phyloP scores from a whole-genome alignment of 1,140 invertebrate species.

The Lordiphosa mommai region DNA sequence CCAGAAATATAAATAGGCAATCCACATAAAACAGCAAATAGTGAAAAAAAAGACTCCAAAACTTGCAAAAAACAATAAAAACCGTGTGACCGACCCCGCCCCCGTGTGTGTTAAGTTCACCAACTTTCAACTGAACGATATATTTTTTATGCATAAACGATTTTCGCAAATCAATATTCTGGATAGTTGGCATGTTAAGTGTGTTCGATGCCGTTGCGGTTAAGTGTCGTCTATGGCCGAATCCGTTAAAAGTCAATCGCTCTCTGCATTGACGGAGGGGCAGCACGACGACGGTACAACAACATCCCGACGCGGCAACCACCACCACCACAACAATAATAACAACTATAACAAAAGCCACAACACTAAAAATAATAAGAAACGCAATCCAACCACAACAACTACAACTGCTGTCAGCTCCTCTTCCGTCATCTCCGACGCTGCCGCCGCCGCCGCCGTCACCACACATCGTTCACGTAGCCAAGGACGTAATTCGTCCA shows the following conservation, averaged over 20 bases:
- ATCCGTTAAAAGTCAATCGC: slow-evolving; percentile 80
- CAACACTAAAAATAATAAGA: slow-evolving; percentile 22
- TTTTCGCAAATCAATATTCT: slow-evolving; percentile 43
- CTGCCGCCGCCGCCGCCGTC: slow-evolving; percentile 1
- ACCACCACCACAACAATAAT: slow-evolving; percentile 22
- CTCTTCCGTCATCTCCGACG: slow-evolving; percentile 20
- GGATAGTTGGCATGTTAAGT: slow-evolving; percentile 76
- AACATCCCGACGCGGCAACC: slow-evolving; percentile 24
- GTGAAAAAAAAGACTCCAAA: too few species aligned
- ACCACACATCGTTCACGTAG: slow-evolving; percentile 46
- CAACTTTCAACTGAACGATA: too few species aligned
- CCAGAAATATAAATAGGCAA: too few species aligned
- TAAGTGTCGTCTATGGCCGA: slow-evolving; percentile 80
- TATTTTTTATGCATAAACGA: not conserved
- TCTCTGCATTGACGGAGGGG: slow-evolving; percentile 80
- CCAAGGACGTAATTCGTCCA: slow-evolving; percentile 31
- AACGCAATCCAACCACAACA: slow-evolving; percentile 12
- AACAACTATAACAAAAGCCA: slow-evolving; percentile 33
- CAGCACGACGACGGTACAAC: slow-evolving; percentile 69
- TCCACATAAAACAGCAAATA: too few species aligned
- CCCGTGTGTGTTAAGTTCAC: too few species aligned
- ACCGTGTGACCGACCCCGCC: too few species aligned
- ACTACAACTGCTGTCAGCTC: slow-evolving; percentile 23
- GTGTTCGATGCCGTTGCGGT: slow-evolving; percentile 78
- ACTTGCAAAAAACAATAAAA: too few species aligned